A percentile compares a stretch with the other conserved stretches of the same genome.
Evolutionary conservation across 1,140 invertebrate species (phyloP).

Genomic region (Ptiloglossa arizonensis): DNA sequence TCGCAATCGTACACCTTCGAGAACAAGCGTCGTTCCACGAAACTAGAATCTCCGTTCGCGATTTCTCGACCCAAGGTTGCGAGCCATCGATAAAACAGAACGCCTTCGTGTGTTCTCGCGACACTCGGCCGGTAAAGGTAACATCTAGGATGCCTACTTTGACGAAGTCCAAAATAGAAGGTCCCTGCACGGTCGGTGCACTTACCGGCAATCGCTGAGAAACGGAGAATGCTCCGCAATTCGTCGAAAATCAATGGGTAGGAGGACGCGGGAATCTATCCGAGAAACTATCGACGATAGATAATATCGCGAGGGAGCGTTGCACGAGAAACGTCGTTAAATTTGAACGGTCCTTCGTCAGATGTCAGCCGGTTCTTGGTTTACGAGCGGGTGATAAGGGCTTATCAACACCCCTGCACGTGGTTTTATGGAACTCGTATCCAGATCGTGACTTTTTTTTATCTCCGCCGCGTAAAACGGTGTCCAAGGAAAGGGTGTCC

Average conservation of each 20-base stretch:
- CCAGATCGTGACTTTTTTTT: constrained; percentile 15
- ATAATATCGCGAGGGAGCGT: too few species aligned
- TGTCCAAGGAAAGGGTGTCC: background rate
- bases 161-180: background rate
- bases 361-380: background rate
- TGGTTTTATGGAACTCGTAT: constrained; percentile 12
- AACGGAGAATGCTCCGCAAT: background rate
- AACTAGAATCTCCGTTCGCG: too few species aligned
- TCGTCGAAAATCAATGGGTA: background rate
- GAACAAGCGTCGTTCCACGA: too few species aligned
- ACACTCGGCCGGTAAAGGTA: constrained; percentile 12
- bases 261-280: background rate
- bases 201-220: background rate
- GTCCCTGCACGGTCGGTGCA: background rate
- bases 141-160: background rate
- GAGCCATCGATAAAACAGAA: constrained; percentile 22
- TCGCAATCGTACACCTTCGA: too few species aligned
- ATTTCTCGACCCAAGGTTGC: background rate
- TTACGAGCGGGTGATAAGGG: constrained; percentile 8
- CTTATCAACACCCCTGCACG: background rate
- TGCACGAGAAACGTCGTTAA: background rate
- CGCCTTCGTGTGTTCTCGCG: too few species aligned
- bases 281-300: background rate
- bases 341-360: constrained; percentile 1
- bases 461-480: constrained; percentile 6